Base-by-base conservation (phyloP, 2,113 vertebrate genomes). In the Galemys pyrenaicus region DNA sequence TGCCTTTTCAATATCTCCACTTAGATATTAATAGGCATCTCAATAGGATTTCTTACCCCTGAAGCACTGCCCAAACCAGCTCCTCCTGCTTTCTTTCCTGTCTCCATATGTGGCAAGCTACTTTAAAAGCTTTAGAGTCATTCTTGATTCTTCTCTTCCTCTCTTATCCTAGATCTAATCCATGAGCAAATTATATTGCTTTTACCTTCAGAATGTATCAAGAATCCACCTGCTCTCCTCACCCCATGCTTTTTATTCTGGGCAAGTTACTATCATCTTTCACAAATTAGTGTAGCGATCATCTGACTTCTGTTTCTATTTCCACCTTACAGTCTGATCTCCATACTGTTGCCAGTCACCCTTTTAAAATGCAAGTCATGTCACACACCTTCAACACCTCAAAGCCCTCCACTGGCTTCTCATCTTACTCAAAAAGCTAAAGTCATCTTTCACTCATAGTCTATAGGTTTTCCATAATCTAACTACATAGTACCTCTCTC, bases 71-170 rank as follows among this genome's bases (percentile, higher is more conserved):
- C 62, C 62, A 78, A 64, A 73, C 22, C 26, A 84, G 6, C 3
- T 74, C 20, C 26, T 93, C 30, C 65, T 84, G 5, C 28, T 51
- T 28, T 79, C 30, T 87, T 87, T 30, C 74, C 20, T 91, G 2
- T 87, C 28, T 78, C 65, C 9, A 11, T n/a, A 51, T 87, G n/a
- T 96, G 54, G 51, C 70, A 93, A 60, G 54, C 24, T 54, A 2
- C 39, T 28, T 87, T 74, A 65, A 94, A 89, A 80, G 79, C 68
- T 10, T 54, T 70, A 26, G 51, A 75, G 19, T 70, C n/a, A 58
- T 81, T 85, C 35, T 91, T 86, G n/a, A 93, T 60, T 89, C 32
- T 93, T 88, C 15, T 77, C 28, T 68, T 65, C 92, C 7, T 83
- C 19, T 49, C 37, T 90, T 35, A 84, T 26, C 24, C 60, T 12